Evolutionary conservation across 2,797 vertebrate species (phyloP), one percentile per base, ranked within the genome.

Genomic region (Thaleichthys pacificus): DNA sequence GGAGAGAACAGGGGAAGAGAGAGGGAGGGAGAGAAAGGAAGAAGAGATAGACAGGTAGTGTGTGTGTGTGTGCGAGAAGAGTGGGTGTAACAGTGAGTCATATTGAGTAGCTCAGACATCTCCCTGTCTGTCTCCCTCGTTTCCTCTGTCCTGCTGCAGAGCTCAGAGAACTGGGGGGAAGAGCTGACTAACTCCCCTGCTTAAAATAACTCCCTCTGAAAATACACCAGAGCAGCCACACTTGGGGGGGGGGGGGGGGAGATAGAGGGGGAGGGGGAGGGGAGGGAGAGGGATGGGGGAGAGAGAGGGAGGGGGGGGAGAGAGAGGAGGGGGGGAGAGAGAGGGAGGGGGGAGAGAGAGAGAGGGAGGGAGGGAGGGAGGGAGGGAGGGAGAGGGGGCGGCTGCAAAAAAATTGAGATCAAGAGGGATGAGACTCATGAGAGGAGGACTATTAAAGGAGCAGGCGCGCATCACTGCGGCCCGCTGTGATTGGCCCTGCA

Each of bases 161-260:
- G 73, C 79, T 64, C n/a, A 35, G 57, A 58, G 60, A 22, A 6
- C 17, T 30, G 30, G 72, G 56, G 62, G n/a, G n/a, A 17, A 51
- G 58, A 83, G 80, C 83, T 81, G 87, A 87, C 83, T 84, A 77
- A 81, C 77, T 77, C 76, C 70, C 30, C n/a, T 42, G 79, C 79
- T 84, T 67, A 87, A 88, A 87, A 89, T 87, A 87, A 85, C 78
- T 78, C 70, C 77, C 80, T 84, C 68, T 84, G 70, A 86, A 82
- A 70, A 85, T 75, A 74, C 72, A 77, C 68, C 69, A 85, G 60
- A 78, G 71, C 70, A 67, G 71, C 35, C 76, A 75, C 71, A 61
- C 61, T 3, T 51, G 71, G 68, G 80, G 70, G 15, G 24, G 15
- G 42, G 12, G 8, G 5, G 54, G 5, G 30, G 26, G 11, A 21